Evolutionary conservation across 2,113 vertebrate genomes (phyloP).

Genomic region (Morone saxatilis): DNA sequence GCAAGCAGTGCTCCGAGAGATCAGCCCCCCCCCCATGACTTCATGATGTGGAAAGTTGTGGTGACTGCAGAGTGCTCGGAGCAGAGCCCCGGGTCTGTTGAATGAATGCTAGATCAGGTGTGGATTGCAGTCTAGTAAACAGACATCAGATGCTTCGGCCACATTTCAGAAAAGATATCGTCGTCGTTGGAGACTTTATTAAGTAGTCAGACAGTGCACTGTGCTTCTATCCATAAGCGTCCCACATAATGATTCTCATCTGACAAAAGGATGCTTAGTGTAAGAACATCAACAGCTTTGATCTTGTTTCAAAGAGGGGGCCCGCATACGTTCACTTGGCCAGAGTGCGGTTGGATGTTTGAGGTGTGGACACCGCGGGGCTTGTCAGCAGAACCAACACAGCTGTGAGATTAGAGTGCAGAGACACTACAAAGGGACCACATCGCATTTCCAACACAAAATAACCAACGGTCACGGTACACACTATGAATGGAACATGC

Average conservation of each 20-base stretch:
- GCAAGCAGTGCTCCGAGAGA: constrained; percentile 31
- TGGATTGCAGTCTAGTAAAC: constrained; percentile 14
- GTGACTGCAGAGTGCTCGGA: constrained; percentile 44
- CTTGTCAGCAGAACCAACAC: constrained; percentile 68
- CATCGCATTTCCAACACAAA: constrained; percentile 61
- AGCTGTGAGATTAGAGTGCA: constrained; percentile 72
- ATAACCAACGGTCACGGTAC: constrained; percentile 38
- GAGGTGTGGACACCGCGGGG: constrained; percentile 70
- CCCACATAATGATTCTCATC: constrained; percentile 28
- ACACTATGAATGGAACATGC: constrained; percentile 10
- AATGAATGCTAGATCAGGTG: constrained; percentile 38
- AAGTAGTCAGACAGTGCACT: constrained; percentile 3
- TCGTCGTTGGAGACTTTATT: constrained; percentile 1
- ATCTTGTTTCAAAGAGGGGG: constrained; percentile 69
- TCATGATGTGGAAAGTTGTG: constrained; percentile 68
- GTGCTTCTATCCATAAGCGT: constrained; percentile 11
- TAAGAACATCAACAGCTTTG: constrained; percentile 68
- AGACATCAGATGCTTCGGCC: background rate
- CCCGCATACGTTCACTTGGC: constrained; percentile 55
- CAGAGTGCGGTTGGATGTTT: constrained; percentile 63
- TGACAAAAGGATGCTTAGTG: constrained; percentile 48
- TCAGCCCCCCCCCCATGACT: constrained; percentile 46
- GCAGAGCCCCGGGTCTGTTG: background rate
- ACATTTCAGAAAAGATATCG: background rate
- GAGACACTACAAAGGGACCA: constrained; percentile 71